phyloP scores from a whole-genome alignment of 2,797 vertebrate species.

The Enteromius trimaculatus region DNA sequence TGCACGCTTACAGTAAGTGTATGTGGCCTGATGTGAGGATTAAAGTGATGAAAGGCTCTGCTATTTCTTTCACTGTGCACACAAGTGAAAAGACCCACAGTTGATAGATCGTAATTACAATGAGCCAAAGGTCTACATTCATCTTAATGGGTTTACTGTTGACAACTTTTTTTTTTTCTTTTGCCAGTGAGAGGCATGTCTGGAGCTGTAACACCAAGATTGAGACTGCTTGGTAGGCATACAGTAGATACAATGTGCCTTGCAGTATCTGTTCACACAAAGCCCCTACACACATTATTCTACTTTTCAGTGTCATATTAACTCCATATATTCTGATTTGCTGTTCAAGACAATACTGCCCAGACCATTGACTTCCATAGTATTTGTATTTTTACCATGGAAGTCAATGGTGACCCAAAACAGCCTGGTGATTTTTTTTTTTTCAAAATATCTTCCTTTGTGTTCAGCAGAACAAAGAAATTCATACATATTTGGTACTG shows the following conservation, averaged over 20 bases:
- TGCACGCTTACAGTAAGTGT: not conserved
- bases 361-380: too few relatives aligned
- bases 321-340: not conserved
- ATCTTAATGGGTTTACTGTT: not conserved
- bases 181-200: not conserved
- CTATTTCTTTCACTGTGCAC: not conserved
- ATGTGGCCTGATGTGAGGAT: not conserved
- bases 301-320: not conserved
- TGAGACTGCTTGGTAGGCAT: not conserved
- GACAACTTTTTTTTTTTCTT: not conserved
- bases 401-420: too few relatives aligned
- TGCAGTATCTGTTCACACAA: not conserved
- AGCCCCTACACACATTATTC: not conserved
- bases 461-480: too few relatives aligned
- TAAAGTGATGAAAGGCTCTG: not conserved
- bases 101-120: not conserved
- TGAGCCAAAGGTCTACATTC: not conserved
- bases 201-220: not conserved
- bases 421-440: too few relatives aligned
- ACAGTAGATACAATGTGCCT: not conserved
- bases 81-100: not conserved
- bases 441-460: too few relatives aligned
- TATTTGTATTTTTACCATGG: too few relatives aligned
- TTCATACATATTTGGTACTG: too few relatives aligned
- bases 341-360: not conserved